These are phyloP conservation scores for Lithobius niger DNA, from an alignment of 1,140 invertebrate genomes.

Conservation along the genomic window DNA sequence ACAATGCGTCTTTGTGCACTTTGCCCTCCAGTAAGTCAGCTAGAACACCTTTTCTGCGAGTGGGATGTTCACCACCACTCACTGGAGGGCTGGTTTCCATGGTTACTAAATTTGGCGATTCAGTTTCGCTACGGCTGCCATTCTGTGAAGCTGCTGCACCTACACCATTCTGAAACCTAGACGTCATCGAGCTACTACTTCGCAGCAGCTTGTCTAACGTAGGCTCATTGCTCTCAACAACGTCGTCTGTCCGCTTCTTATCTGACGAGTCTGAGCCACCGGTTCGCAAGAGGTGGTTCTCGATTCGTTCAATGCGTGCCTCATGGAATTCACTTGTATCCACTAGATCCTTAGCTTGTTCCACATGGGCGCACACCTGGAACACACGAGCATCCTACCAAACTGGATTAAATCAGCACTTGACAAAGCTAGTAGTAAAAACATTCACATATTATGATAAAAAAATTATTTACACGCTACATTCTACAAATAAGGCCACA, in stretches of 20 bases:
- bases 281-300: background rate
- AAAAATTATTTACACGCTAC: too few species aligned
- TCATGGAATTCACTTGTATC: background rate
- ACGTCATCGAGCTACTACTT: background rate
- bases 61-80: background rate
- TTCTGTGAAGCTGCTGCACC: background rate
- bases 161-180: background rate
- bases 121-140: background rate
- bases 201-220: slow-evolving; percentile 4
- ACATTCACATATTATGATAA: too few species aligned
- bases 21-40: slow-evolving; percentile 51
- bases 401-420: too few species aligned
- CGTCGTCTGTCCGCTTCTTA: background rate
- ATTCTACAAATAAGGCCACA: too few species aligned
- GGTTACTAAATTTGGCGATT: background rate
- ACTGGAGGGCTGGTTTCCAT: slow-evolving; percentile 1
- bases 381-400: background rate
- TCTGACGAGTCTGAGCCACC: background rate
- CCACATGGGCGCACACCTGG: background rate
- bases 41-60: slow-evolving; percentile 35
- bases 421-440: too few species aligned
- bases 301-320: background rate
- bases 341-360: slow-evolving; percentile 3
- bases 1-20: slow-evolving; percentile 25
- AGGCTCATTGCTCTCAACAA: background rate